These are phyloP conservation scores for Heterodera schachtii DNA, from an alignment of 1,140 invertebrate genomes.

Conservation along the genomic window DNA sequence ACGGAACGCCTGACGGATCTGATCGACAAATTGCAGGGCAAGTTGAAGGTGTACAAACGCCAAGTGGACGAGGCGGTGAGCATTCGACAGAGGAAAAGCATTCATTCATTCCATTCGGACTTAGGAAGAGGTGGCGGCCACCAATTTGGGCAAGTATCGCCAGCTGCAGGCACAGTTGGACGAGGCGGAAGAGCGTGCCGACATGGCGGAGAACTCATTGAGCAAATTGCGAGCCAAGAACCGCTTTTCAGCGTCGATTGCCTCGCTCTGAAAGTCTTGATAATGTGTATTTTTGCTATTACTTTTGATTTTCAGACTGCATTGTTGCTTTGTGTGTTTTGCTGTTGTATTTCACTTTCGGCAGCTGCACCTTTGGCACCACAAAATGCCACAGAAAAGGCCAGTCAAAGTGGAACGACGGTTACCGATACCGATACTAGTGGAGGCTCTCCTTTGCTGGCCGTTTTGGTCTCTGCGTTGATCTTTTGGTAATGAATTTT, in stretches of 20 bases:
- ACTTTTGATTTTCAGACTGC: too few species aligned
- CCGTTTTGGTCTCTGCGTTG: too few species aligned
- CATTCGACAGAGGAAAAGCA: background rate
- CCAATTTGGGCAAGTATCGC: conserved; percentile 98
- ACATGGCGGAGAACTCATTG: conserved; percentile 86
- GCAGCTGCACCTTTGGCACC: too few species aligned
- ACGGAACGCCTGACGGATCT: conserved; percentile 73
- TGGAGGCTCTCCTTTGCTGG: too few species aligned
- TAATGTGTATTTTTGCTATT: too few species aligned
- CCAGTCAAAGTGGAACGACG: too few species aligned
- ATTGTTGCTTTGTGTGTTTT: too few species aligned
- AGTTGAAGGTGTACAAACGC: conserved; percentile 99
- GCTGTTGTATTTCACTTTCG: too few species aligned
- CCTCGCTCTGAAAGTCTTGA: too few species aligned
- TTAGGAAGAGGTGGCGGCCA: conserved; percentile 91
- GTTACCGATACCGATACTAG: too few species aligned
- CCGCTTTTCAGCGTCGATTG: conserved; percentile 78
- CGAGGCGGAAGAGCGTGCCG: conserved; percentile 89
- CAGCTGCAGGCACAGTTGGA: conserved; percentile 97
- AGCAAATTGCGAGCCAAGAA: conserved; percentile 95
- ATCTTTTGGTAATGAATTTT: too few species aligned
- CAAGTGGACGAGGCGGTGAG: conserved; percentile 93
- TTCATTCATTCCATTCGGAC: background rate
- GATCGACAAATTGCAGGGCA: conserved; percentile 97
- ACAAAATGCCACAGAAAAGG: too few species aligned